phyloP scores from a whole-genome alignment of 2,888 invertebrate genomes.

The Napeogenes sylphis region DNA sequence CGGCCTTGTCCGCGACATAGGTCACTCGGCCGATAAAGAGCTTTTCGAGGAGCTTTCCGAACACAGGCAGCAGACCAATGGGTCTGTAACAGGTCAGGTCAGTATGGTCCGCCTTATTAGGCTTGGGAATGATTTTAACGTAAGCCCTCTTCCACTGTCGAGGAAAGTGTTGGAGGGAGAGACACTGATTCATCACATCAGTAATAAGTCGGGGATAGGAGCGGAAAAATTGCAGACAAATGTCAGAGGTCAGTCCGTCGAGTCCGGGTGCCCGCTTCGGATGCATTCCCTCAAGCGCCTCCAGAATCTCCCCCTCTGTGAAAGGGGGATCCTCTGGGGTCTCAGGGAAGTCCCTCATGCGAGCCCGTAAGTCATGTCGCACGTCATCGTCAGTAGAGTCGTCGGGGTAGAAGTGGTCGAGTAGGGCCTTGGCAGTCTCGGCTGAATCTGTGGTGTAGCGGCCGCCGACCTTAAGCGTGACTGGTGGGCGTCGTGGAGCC shows the following conservation, averaged over 20 bases:
- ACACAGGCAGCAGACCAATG: too few relatives aligned
- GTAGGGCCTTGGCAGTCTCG: too few relatives aligned
- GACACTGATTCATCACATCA: slow-evolving; percentile 6
- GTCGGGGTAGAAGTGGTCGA: too few relatives aligned
- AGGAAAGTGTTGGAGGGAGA: not conserved
- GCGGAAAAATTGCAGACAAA: not conserved
- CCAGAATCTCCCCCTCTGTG: not conserved
- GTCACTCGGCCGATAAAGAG: too few relatives aligned
- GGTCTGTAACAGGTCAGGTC: slow-evolving; percentile 15
- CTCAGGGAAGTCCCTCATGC: not conserved
- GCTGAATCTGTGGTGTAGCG: not conserved
- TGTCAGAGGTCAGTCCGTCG: not conserved
- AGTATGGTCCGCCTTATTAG: slow-evolving; percentile 21
- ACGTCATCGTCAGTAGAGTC: not conserved
- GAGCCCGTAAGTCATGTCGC: slow-evolving; percentile 14
- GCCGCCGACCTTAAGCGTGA: not conserved
- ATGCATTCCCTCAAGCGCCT: not conserved
- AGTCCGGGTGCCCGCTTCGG: not conserved
- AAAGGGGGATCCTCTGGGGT: slow-evolving; percentile 23
- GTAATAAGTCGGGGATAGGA: not conserved
- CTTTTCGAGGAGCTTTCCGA: too few relatives aligned
- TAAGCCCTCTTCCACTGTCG: slow-evolving; percentile 10
- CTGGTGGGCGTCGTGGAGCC: slow-evolving; percentile 6
- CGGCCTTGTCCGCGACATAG: too few relatives aligned
- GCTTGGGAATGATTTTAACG: slow-evolving; percentile 36